Evolutionary conservation across 2,888 invertebrate species (phyloP).

Genomic region (Abscondita cerata): DNA sequence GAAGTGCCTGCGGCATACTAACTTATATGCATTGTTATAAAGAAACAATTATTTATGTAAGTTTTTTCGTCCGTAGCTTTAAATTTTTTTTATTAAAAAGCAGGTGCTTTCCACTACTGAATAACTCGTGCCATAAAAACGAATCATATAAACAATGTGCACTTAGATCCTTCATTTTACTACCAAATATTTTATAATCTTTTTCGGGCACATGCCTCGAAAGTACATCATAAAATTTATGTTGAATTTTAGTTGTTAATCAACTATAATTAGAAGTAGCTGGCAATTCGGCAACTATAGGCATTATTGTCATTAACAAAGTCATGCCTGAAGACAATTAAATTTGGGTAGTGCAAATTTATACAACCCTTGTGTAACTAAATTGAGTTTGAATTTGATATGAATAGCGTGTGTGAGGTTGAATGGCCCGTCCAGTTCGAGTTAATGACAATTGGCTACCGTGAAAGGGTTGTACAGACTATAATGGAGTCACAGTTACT

Average conservation of each 20-base stretch:
- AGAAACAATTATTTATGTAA: constrained; percentile 1
- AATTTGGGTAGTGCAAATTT: constrained; percentile 51
- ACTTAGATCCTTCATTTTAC: constrained; percentile 9
- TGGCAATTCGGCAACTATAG: constrained; percentile 6
- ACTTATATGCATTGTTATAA: constrained; percentile 1
- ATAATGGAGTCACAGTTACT: constrained; percentile 54
- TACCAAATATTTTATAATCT: constrained; percentile 7
- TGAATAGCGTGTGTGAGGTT: constrained; percentile 51
- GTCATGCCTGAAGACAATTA: constrained; percentile 45
- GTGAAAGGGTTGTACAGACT: constrained; percentile 52
- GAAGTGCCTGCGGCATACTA: neutral
- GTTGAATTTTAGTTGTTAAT: constrained; percentile 5
- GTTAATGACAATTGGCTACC: constrained; percentile 56
- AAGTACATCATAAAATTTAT: neutral
- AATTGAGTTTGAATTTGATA: constrained; percentile 55
- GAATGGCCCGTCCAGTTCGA: constrained; percentile 51
- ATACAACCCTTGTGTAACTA: constrained; percentile 51
- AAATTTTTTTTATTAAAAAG: constrained; percentile 2
- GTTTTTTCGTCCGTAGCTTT: constrained; percentile 1
- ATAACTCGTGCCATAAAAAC: constrained; percentile 2
- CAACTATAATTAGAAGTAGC: constrained; percentile 11
- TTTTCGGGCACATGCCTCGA: neutral
- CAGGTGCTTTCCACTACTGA: constrained; percentile 1
- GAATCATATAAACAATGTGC: constrained; percentile 6
- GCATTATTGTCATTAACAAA: constrained; percentile 40